Conservation (phyloP, 2,888 invertebrate species). For the Melinaea marsaeus region DNA sequence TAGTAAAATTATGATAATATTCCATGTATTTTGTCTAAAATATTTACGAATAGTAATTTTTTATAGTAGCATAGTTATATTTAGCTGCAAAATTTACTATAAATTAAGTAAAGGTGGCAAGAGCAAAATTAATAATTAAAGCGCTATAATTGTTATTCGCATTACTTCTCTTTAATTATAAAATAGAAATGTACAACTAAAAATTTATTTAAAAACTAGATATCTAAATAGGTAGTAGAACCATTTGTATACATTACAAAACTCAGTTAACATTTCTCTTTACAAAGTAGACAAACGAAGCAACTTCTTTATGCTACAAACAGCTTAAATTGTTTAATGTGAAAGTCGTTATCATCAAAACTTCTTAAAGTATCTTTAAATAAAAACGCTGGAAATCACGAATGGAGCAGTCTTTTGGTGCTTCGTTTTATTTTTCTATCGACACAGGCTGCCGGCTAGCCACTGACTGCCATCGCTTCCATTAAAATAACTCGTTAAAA, state of each 20-base stretch:
- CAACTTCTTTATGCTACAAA: slow-evolving; percentile 18
- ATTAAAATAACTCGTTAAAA: slow-evolving; percentile 79
- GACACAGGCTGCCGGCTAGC: slow-evolving; percentile 69
- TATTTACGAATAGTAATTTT: too few species aligned
- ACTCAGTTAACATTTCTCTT: neutral
- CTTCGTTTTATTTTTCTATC: slow-evolving; percentile 75
- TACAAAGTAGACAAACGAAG: slow-evolving; percentile 6
- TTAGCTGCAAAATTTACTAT: too few species aligned
- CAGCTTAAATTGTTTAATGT: slow-evolving; percentile 29
- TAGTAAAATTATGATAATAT: too few species aligned
- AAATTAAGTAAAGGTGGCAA: too few species aligned
- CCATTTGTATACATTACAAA: neutral
- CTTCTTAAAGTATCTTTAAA: slow-evolving; percentile 37
- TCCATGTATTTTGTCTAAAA: too few species aligned
- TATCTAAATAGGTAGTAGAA: neutral
- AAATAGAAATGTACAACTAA: too few species aligned
- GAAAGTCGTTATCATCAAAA: slow-evolving; percentile 35
- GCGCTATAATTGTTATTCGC: too few species aligned
- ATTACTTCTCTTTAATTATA: too few species aligned
- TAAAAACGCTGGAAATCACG: slow-evolving; percentile 36
- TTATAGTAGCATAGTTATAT: too few species aligned
- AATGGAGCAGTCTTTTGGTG: slow-evolving; percentile 65
- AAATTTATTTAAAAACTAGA: neutral
- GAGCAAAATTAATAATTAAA: too few species aligned
- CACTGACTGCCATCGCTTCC: slow-evolving; percentile 76